Evolutionary conservation across 35 echinoderm and acorn worm genomes (phyloP), one percentile per base, ranked within the genome.

Genomic region (Stichopus chloronotus): DNA sequence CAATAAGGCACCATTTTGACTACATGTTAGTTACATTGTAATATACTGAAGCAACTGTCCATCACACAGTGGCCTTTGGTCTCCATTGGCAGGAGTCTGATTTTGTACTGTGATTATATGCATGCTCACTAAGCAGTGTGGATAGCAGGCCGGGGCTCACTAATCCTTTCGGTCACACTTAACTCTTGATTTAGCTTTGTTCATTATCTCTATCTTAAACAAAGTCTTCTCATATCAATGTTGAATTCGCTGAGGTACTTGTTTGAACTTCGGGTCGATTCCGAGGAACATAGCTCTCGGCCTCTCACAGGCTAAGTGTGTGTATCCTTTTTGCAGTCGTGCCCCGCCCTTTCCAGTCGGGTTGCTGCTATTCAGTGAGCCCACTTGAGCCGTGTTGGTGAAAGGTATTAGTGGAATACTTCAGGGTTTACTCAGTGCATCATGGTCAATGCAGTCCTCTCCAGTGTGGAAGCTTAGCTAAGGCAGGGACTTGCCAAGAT

Each of bases 131-230:
- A 43, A 43, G 30, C 30, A 43, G 30, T 43, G 30, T 43, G 30
- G 30, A 43, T 43, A 43, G 30, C 30, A 43, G 30, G 30, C 30
- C 30, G 30, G 30, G 30, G 30, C 30, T 43, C 61, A 53, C 80
- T 55, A 83, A 83, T 83, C 80, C 80, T 83, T 83, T 55, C 43
- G 53, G 52, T 54, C 17, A 83, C 80, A 43, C 80, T 83, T 83
- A 24, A 83, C 11, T 83, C 53, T 78, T 55, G 80, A 83, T 55
- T 83, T 53, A 83, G 55, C 52, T 83, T 43, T 24, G 80, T 19
- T 43, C 53, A 83, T 83, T 83, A 83, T 83, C 80, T 43, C 6
- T 83, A 56, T 83, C 80, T n/a, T 83, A 83, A 83, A 83, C 17
- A 83, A 83, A 17, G 17, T 83, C 52, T 14, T 83, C 6, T 13